A percentile compares a stretch with the other conserved stretches of the same genome.
These are phyloP conservation scores for Aphodius granarius DNA, from an alignment of 2,888 invertebrate species.

Conservation along the genomic window DNA sequence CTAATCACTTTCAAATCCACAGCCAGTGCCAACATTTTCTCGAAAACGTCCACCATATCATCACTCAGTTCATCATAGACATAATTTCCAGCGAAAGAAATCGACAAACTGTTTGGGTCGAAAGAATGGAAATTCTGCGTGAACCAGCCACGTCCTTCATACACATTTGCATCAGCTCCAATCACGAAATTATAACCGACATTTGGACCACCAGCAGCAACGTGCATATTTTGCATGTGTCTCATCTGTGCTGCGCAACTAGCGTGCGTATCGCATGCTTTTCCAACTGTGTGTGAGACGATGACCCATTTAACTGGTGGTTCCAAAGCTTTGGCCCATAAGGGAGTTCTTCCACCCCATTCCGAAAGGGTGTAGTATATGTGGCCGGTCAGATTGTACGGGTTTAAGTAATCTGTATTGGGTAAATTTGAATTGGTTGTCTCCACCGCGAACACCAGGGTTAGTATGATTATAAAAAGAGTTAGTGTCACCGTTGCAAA, in stretches of 20 bases:
- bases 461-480: conserved; percentile 9
- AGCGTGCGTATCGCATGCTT: conserved; percentile 50
- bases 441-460: conserved; percentile 9
- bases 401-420: not conserved
- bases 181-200: conserved; percentile 57
- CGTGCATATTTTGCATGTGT: conserved; percentile 55
- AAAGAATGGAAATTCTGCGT: conserved; percentile 56
- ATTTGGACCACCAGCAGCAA: conserved; percentile 52
- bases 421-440: not conserved
- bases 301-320: conserved; percentile 55
- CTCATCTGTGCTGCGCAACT: conserved; percentile 55
- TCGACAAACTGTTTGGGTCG: conserved; percentile 50
- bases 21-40: conserved; percentile 53
- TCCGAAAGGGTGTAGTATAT: conserved; percentile 21
- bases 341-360: conserved; percentile 58
- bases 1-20: conserved; percentile 51
- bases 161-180: conserved; percentile 60
- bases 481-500: conserved; percentile 12
- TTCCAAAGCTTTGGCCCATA: conserved; percentile 49
- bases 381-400: conserved; percentile 14
- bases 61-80: conserved; percentile 50
- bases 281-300: conserved; percentile 58
- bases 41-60: conserved; percentile 54
- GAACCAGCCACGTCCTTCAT: conserved; percentile 59
- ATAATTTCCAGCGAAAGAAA: conserved; percentile 58